Conservation (phyloP, 2,797 vertebrate species). For the Crenichthys baileyi region DNA sequence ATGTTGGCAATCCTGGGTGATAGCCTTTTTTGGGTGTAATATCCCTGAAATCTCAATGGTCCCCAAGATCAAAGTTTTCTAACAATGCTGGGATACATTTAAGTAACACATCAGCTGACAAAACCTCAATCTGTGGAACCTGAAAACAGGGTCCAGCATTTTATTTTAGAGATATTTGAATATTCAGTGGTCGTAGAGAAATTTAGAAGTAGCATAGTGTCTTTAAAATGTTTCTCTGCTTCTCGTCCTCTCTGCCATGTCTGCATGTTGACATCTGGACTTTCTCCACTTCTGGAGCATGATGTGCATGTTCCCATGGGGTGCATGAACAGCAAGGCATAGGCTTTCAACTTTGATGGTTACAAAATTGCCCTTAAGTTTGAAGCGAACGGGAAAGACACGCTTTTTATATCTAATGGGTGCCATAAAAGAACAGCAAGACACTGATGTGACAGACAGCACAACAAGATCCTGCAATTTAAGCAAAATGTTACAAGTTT, state of each 20-base stretch:
- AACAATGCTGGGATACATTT: no score
- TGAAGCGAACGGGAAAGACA: background rate
- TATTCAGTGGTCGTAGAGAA: background rate
- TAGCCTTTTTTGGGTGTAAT: no score
- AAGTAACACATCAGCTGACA: no score
- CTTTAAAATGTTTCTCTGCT: background rate
- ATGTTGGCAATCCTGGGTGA: no score
- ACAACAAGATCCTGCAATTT: background rate
- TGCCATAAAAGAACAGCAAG: background rate
- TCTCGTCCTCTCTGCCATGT: background rate
- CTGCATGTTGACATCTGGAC: background rate
- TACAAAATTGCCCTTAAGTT: background rate
- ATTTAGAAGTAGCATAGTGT: background rate
- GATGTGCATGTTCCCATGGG: background rate
- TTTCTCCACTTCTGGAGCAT: background rate
- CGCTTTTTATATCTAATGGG: background rate
- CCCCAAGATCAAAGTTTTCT: no score
- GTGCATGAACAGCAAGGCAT: background rate
- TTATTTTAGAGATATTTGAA: no score
- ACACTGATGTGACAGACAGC: background rate
- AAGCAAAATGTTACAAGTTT: background rate
- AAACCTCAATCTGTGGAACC: no score
- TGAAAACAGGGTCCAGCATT: no score
- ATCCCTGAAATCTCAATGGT: no score
- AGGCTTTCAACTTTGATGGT: slow-evolving; percentile 1